A percentile compares a stretch with the other conserved stretches of the same genome.
phyloP scores from a whole-genome alignment of 2,113 vertebrate genomes.

The Microtus oregoni region DNA sequence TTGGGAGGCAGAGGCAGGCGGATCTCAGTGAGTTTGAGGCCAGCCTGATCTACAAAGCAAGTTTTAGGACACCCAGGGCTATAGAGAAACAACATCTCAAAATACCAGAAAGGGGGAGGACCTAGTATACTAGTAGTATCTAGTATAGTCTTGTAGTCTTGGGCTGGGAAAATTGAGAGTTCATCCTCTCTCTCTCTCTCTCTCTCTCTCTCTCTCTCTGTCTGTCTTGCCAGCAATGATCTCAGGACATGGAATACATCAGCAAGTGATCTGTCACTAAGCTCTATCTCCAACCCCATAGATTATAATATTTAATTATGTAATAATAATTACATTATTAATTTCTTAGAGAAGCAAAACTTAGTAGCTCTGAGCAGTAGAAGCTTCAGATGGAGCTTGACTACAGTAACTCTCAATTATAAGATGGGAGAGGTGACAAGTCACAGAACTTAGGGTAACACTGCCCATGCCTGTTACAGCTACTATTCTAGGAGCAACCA shows the following conservation, averaged over 20 bases:
- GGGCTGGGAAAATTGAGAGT: too few relatives aligned
- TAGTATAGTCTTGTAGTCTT: too few relatives aligned
- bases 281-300: not conserved
- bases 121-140: too few relatives aligned
- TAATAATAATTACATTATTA: constrained; percentile 28
- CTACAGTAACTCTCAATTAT: constrained; percentile 22
- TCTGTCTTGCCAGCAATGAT: not conserved
- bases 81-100: too few relatives aligned
- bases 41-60: too few relatives aligned
- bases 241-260: not conserved
- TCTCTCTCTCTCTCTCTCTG: too few relatives aligned
- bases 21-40: too few relatives aligned
- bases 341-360: constrained; percentile 42
- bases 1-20: too few relatives aligned
- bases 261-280: not conserved
- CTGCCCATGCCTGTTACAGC: not conserved
- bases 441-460: not conserved
- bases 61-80: too few relatives aligned
- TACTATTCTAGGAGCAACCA: not conserved
- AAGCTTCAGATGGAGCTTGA: constrained; percentile 25
- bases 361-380: not conserved
- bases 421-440: not conserved
- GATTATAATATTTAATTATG: not conserved
- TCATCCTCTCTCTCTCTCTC: too few relatives aligned
- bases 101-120: too few relatives aligned